A percentile compares a stretch with the other conserved stretches of the same genome.
phyloP scores from a whole-genome alignment of 2,888 invertebrate genomes.

The Diabrotica balteata region DNA sequence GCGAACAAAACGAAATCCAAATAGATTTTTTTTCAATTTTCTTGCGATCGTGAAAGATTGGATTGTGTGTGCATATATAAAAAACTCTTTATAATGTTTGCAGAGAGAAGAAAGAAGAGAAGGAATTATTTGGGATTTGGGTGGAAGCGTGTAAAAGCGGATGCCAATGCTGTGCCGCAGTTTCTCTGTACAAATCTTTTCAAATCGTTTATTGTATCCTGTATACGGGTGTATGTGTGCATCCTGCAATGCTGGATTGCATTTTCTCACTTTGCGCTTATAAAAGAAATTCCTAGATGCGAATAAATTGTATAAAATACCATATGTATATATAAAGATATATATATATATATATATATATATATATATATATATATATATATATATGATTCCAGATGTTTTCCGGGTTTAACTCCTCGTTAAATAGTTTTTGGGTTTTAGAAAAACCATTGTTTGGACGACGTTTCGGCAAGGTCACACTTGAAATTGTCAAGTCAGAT shows the following conservation, averaged over 20 bases:
- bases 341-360: too few species aligned
- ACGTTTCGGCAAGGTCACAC: too few species aligned
- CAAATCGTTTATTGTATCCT: conserved; percentile 28
- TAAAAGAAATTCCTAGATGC: not conserved
- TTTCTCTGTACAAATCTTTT: conserved; percentile 57
- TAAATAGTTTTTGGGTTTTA: too few species aligned
- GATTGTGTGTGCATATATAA: conserved; percentile 27
- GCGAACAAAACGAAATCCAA: conserved; percentile 34
- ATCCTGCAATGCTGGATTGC: conserved; percentile 8
- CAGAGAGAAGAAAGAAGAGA: conserved; percentile 13
- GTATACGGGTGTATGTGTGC: conserved; percentile 55
- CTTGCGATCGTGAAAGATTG: conserved; percentile 35
- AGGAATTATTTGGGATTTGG: conserved; percentile 56
- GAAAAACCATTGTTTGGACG: too few species aligned
- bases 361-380: too few species aligned
- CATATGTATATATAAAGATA: too few species aligned
- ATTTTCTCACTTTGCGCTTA: conserved; percentile 1
- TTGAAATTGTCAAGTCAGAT: too few species aligned
- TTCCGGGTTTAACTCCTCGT: too few species aligned
- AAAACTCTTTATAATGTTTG: conserved; percentile 34
- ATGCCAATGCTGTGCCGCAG: conserved; percentile 51
- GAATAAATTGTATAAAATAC: not conserved
- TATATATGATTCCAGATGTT: too few species aligned
- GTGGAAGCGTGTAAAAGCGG: conserved; percentile 50
- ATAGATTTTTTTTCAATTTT: conserved; percentile 35